These are phyloP conservation scores for Lasioglossum morio DNA, from an alignment of 2,888 invertebrate species.

Conservation along the genomic window DNA sequence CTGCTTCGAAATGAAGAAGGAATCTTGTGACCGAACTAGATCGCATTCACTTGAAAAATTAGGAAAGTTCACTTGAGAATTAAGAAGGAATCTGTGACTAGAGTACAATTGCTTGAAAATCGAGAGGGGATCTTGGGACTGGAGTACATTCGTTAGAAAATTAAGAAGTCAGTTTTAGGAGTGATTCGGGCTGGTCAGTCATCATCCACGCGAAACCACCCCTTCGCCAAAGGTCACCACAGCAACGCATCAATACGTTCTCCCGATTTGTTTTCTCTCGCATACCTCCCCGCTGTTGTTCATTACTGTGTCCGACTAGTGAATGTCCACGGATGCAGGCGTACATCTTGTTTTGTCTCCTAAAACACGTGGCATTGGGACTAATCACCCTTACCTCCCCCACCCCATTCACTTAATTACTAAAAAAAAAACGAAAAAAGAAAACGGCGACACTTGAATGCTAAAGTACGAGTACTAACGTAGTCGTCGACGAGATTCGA, in stretches of 20 bases:
- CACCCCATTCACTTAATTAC: neutral
- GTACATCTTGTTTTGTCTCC: slow-evolving; percentile 37
- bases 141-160: neutral
- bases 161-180: neutral
- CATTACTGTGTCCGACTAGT: slow-evolving; percentile 66
- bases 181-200: neutral
- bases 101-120: neutral
- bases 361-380: slow-evolving; percentile 52
- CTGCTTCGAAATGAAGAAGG: neutral
- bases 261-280: slow-evolving; percentile 48
- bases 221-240: slow-evolving; percentile 55
- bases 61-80: neutral
- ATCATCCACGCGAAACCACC: neutral
- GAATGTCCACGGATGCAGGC: slow-evolving; percentile 52
- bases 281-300: slow-evolving; percentile 68
- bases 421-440: neutral
- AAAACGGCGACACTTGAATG: slow-evolving; percentile 53
- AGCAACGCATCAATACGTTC: slow-evolving; percentile 7
- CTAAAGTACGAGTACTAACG: slow-evolving; percentile 56
- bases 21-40: neutral
- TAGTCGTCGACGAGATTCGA: slow-evolving; percentile 64
- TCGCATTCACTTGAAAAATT: neutral
- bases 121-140: neutral
- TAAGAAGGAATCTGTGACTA: too few species aligned
- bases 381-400: slow-evolving; percentile 44